phyloP scores from a whole-genome alignment of 1,140 invertebrate species.

The Drosophila nigrodunni region DNA sequence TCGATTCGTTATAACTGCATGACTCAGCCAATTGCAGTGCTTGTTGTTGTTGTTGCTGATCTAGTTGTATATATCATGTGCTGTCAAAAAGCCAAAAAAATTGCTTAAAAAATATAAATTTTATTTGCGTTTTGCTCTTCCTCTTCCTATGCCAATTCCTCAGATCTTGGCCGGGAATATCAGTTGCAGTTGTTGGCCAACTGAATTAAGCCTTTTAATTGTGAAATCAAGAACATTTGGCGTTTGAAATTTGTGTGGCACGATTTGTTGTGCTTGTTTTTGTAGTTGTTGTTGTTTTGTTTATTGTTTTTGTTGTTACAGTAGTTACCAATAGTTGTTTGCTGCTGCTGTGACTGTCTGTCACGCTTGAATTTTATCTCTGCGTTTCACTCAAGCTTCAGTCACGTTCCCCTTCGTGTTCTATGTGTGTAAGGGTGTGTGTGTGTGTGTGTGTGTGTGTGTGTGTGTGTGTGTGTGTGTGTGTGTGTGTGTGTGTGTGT shows the following conservation, averaged over 20 bases:
- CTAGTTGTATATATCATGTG: constrained; percentile 57
- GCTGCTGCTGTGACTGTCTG: constrained; percentile 40
- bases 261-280: constrained; percentile 47
- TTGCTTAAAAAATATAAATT: constrained; percentile 59
- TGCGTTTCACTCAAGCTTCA: constrained; percentile 31
- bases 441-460: constrained; percentile 23
- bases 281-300: constrained; percentile 8
- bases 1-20: constrained; percentile 54
- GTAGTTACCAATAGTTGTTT: constrained; percentile 19
- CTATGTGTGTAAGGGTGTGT: constrained; percentile 2
- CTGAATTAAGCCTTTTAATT: constrained; percentile 77
- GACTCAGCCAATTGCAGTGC: constrained; percentile 57
- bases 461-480: constrained; percentile 23
- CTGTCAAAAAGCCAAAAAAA: constrained; percentile 57
- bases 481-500: constrained; percentile 13
- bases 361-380: constrained; percentile 57
- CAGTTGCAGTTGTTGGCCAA: constrained; percentile 54
- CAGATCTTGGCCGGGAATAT: constrained; percentile 51
- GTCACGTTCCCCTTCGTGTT: constrained; percentile 60
- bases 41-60: constrained; percentile 32
- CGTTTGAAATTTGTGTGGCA: constrained; percentile 52
- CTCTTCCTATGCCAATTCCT: constrained; percentile 23
- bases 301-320: constrained; percentile 11
- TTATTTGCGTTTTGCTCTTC: constrained; percentile 12
- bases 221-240: constrained; percentile 71